These are phyloP conservation scores for Crypturellus tataupa DNA, from an alignment of 2,797 vertebrate genomes.

Conservation along the genomic window DNA sequence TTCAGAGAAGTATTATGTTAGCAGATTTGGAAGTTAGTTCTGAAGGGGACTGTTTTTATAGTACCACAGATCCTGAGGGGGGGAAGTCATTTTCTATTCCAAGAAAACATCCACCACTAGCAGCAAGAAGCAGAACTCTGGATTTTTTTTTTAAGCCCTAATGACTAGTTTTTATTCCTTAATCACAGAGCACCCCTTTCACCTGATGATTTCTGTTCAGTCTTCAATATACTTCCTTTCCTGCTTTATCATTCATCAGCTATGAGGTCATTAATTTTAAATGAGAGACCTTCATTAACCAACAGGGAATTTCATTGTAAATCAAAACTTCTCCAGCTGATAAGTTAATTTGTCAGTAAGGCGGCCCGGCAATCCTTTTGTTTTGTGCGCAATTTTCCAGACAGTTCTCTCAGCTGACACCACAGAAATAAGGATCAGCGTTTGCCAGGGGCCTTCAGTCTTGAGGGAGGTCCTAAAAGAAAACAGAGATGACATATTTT, in stretches of 20 bases:
- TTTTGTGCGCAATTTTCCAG: conserved; percentile 40
- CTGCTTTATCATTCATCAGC: conserved; percentile 56
- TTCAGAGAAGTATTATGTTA: conserved; percentile 68
- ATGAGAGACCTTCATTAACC: conserved; percentile 3
- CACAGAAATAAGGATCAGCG: not conserved
- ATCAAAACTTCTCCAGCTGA: conserved; percentile 57
- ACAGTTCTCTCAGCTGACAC: conserved; percentile 2
- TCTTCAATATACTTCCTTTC: conserved; percentile 29
- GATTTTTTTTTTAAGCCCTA: conserved; percentile 11
- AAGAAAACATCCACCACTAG: conserved; percentile 65
- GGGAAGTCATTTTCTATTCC: conserved; percentile 68
- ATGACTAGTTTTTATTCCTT: conserved; percentile 51
- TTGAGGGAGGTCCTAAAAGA: conserved; percentile 10
- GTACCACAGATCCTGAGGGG: conserved; percentile 51
- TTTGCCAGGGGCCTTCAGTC: not conserved
- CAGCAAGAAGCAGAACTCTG: conserved; percentile 13
- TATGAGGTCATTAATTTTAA: conserved; percentile 62
- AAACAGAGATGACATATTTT: conserved; percentile 17
- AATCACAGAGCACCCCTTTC: conserved; percentile 30
- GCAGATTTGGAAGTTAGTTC: conserved; percentile 63
- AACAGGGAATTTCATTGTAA: conserved; percentile 46
- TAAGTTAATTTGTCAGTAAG: conserved; percentile 63
- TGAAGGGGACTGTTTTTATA: conserved; percentile 56
- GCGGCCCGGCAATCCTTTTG: not conserved
- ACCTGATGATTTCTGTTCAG: conserved; percentile 57